Evolutionary conservation across 2,888 invertebrate genomes (phyloP).

Genomic region (Rhagonycha fulva): DNA sequence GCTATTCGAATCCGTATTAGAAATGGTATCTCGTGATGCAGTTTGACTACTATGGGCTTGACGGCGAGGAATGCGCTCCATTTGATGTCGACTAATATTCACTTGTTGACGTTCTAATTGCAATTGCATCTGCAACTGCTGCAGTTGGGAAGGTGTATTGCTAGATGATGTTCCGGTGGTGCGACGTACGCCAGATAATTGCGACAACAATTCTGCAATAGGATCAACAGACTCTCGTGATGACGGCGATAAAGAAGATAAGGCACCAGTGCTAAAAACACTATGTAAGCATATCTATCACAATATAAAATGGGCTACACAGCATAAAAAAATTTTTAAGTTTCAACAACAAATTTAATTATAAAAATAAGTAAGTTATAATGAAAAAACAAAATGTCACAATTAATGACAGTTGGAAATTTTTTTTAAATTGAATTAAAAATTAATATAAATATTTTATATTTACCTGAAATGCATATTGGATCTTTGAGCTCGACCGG

Average conservation of each 20-base stretch:
- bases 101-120: constrained; percentile 90
- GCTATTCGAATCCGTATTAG: constrained; percentile 36
- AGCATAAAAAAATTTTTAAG: not conserved
- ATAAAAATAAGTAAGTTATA: too few species aligned
- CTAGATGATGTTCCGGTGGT: constrained; percentile 60
- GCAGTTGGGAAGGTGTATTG: constrained; percentile 78
- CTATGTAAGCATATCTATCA: constrained; percentile 37
- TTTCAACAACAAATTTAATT: not conserved
- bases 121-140: constrained; percentile 94
- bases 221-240: constrained; percentile 94
- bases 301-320: not conserved
- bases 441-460: not conserved
- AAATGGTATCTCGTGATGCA: constrained; percentile 53
- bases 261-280: constrained; percentile 76
- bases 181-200: constrained; percentile 88
- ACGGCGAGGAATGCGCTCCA: constrained; percentile 86
- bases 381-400: too few species aligned
- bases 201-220: constrained; percentile 93
- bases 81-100: constrained; percentile 82
- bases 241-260: constrained; percentile 85
- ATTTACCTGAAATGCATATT: constrained; percentile 90
- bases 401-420: not conserved
- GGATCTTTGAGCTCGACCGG: constrained; percentile 75
- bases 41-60: constrained; percentile 65
- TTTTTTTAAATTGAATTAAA: not conserved